Conservation (phyloP, 2,888 invertebrate species). For the Gymnocheta viridis region DNA sequence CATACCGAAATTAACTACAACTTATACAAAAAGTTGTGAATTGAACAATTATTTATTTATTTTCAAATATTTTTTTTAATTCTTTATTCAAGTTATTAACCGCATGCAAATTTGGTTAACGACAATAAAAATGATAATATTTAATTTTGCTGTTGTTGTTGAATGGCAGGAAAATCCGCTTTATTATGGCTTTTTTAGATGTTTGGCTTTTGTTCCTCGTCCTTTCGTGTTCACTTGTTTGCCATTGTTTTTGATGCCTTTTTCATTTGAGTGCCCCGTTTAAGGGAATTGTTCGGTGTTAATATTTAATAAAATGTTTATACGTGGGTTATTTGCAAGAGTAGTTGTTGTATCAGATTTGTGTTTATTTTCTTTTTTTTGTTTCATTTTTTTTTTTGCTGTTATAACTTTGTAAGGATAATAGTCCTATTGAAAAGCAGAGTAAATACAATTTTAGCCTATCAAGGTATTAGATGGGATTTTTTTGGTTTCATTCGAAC, state of each 20-base stretch:
- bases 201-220: background rate
- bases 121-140: constrained; percentile 40
- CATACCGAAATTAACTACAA: too few relatives aligned
- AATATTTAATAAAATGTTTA: constrained; percentile 30
- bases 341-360: background rate
- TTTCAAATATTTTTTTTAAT: background rate
- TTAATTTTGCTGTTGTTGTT: constrained; percentile 31
- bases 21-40: too few relatives aligned
- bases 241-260: background rate
- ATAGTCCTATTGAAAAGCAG: background rate
- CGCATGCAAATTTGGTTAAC: constrained; percentile 34
- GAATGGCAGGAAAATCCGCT: constrained; percentile 26
- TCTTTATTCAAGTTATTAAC: constrained; percentile 37
- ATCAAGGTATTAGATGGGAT: background rate
- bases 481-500: background rate
- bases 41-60: too few relatives aligned
- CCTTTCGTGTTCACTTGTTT: background rate
- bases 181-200: constrained; percentile 38
- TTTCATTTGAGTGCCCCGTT: background rate
- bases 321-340: background rate
- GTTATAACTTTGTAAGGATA: background rate
- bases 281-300: constrained; percentile 25
- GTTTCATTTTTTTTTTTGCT: too few relatives aligned
- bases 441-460: background rate
- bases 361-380: background rate